These are phyloP conservation scores for Carettochelys insculpta DNA, from an alignment of 2,113 vertebrate species.

Conservation along the genomic window DNA sequence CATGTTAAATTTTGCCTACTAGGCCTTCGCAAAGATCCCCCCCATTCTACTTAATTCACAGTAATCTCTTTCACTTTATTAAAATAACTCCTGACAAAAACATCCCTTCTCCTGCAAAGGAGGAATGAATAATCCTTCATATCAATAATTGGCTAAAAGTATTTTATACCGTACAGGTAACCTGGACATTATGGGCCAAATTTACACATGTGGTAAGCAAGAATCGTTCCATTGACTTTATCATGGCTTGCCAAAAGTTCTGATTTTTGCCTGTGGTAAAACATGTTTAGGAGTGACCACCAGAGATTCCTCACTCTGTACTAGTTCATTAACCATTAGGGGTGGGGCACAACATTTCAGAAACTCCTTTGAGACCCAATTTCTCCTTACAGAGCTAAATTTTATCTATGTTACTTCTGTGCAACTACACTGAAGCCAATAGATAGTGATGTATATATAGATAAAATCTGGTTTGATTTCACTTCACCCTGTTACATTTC, in stretches of 20 bases:
- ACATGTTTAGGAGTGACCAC: conserved; percentile 39
- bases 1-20: background rate
- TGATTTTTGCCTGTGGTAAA: conserved; percentile 47
- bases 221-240: conserved; percentile 42
- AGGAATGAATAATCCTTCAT: conserved; percentile 43
- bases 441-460: background rate
- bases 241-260: conserved; percentile 50
- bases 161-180: conserved; percentile 37
- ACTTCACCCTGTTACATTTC: background rate
- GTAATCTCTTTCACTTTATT: background rate
- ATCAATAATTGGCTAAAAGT: conserved; percentile 3
- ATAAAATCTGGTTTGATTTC: background rate
- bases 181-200: background rate
- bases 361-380: background rate
- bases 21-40: background rate
- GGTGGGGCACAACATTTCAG: background rate
- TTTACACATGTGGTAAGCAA: background rate
- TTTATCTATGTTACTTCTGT: background rate
- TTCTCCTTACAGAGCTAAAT: background rate
- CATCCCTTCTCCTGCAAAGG: background rate
- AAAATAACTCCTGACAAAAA: background rate
- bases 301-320: background rate
- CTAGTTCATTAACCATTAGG: background rate
- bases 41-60: background rate
- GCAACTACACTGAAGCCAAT: background rate